phyloP scores from a whole-genome alignment of 2,113 vertebrate species.

The Apodemus sylvaticus region DNA sequence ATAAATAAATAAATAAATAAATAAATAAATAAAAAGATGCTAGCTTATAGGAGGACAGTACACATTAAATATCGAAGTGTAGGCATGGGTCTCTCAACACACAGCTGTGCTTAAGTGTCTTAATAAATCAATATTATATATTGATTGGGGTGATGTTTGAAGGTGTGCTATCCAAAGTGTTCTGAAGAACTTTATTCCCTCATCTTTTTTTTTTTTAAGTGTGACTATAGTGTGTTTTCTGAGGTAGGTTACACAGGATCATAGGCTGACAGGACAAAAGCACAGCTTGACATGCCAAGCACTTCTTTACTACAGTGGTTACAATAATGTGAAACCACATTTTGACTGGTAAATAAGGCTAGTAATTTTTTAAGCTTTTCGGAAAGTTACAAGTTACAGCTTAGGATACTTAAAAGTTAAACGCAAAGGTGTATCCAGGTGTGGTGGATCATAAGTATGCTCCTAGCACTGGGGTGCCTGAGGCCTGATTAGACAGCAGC shows the following conservation, averaged over 20 bases:
- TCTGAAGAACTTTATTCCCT: background rate
- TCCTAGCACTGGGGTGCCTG: background rate
- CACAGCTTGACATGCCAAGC: background rate
- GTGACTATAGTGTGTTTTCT: background rate
- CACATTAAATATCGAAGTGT: background rate
- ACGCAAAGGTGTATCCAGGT: background rate
- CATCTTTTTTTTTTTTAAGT: background rate
- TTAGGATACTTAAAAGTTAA: background rate
- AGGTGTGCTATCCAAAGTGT: background rate
- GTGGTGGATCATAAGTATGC: background rate
- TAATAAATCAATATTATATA: background rate
- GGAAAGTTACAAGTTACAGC: background rate
- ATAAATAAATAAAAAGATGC: background rate
- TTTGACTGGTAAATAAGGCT: background rate
- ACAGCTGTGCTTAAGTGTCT: background rate
- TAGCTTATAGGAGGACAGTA: background rate
- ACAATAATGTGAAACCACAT: background rate
- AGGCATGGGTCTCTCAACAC: background rate
- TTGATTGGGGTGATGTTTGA: background rate
- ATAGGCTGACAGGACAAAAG: background rate
- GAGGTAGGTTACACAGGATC: background rate
- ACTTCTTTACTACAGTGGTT: background rate
- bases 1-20: background rate
- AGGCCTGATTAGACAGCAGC: background rate
- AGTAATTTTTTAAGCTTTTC: background rate